Evolutionary conservation across 2,797 vertebrate genomes (phyloP).

Genomic region (Neopelma chrysocephalum): DNA sequence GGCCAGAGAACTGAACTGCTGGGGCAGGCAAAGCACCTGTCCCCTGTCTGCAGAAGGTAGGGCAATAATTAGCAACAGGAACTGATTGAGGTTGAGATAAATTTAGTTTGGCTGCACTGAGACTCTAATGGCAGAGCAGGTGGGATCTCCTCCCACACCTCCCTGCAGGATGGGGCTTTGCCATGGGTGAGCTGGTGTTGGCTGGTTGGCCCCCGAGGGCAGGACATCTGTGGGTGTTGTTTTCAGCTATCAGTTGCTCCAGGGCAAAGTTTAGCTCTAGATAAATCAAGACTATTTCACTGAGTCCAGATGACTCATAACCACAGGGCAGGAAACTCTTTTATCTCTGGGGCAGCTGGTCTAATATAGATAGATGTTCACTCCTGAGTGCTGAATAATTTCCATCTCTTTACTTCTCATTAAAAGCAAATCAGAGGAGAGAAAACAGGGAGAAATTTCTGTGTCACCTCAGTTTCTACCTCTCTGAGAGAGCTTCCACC

Average conservation of each 20-base stretch:
- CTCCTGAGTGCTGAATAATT: slow-evolving; percentile 36
- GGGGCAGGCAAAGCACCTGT: neutral
- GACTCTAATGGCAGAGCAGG: neutral
- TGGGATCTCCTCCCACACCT: neutral
- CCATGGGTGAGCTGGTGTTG: neutral
- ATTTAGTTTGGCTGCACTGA: neutral
- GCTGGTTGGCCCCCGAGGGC: neutral
- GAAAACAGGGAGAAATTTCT: slow-evolving; percentile 10
- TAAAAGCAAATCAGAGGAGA: slow-evolving; percentile 11
- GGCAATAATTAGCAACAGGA: neutral
- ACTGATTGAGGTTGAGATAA: neutral
- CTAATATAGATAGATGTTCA: slow-evolving; percentile 17
- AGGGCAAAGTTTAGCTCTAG: neutral
- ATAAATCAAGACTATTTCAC: slow-evolving; percentile 35
- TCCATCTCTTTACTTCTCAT: slow-evolving; percentile 19
- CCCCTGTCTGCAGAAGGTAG: neutral
- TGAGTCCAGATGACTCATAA: slow-evolving; percentile 28
- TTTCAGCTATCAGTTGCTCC: slow-evolving; percentile 19
- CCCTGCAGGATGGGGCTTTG: neutral
- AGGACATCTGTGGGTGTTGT: neutral
- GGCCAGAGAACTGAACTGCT: neutral
- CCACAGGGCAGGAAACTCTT: slow-evolving; percentile 36
- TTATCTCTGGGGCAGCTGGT: neutral
- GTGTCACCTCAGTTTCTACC: neutral
- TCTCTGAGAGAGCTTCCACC: neutral